Evolutionary conservation across 2,888 invertebrate species (phyloP).

Genomic region (Dasysyrphus albostriatus): DNA sequence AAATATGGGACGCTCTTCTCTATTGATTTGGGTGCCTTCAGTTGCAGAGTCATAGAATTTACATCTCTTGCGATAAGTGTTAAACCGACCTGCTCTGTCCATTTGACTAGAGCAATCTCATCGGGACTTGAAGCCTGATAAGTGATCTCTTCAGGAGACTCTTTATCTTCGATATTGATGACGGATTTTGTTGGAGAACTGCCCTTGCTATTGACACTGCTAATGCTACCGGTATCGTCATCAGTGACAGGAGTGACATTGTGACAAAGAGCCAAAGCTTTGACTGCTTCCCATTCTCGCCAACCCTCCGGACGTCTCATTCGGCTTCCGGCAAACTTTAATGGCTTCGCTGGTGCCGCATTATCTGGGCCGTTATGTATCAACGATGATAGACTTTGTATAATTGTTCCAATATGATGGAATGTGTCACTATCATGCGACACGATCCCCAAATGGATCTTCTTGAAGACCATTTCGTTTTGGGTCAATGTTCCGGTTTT

Average conservation of each 20-base stretch:
- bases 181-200: conserved; percentile 83
- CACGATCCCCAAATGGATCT: conserved; percentile 96
- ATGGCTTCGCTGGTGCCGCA: conserved; percentile 72
- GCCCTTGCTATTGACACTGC: conserved; percentile 66
- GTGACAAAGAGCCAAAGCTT: conserved; percentile 98
- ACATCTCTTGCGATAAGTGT: conserved; percentile 86
- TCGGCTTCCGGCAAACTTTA: conserved; percentile 81
- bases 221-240: conserved; percentile 81
- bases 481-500: conserved; percentile 99
- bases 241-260: conserved; percentile 99
- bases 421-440: conserved; percentile 90
- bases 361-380: conserved; percentile 79
- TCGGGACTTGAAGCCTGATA: conserved; percentile 96
- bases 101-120: conserved; percentile 96
- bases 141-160: conserved; percentile 78
- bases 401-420: conserved; percentile 82
- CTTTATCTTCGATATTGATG: conserved; percentile 81
- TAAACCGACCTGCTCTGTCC: conserved; percentile 91
- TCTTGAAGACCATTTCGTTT: conserved; percentile 99
- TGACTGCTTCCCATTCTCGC: conserved; percentile 94
- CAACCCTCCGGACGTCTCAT: conserved; percentile 89
- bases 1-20: conserved; percentile 33
- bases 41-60: conserved; percentile 85
- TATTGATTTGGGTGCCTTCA: conserved; percentile 78
- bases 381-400: conserved; percentile 80